A percentile compares a stretch with the other conserved stretches of the same genome.
Evolutionary conservation across 2,113 vertebrate genomes (phyloP).

Genomic region (Casuarius casuarius): DNA sequence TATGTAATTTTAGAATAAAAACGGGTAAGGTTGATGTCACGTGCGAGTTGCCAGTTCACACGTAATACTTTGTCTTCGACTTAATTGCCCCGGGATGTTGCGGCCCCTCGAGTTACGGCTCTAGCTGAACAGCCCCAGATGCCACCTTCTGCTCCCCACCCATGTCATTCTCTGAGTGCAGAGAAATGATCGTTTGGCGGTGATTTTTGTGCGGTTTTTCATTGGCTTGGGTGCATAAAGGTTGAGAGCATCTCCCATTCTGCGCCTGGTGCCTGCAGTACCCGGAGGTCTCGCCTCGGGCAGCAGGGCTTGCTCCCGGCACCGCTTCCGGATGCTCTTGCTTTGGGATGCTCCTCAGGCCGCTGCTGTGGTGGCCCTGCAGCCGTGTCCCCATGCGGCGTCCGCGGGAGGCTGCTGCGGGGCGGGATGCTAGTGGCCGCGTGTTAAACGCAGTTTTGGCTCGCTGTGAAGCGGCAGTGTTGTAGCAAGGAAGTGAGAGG

Average conservation of each 20-base stretch:
- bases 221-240: neutral
- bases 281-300: too few species aligned
- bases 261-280: accelerated
- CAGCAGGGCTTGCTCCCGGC: accelerated
- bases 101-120: neutral
- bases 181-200: neutral
- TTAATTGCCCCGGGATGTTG: neutral
- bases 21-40: neutral
- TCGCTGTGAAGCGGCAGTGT: neutral
- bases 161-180: neutral
- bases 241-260: neutral
- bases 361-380: too few species aligned
- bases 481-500: neutral
- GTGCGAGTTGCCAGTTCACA: neutral
- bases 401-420: accelerated
- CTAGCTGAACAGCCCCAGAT: neutral
- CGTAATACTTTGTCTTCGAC: neutral
- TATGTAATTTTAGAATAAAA: neutral
- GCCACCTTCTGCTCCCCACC: neutral
- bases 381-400: too few species aligned
- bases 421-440: neutral
- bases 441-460: neutral
- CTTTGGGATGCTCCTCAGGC: too few species aligned
- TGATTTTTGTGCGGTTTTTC: neutral
- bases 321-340: too few species aligned